These are phyloP conservation scores for Wasmannia auropunctata DNA, from an alignment of 1,140 invertebrate genomes.

Conservation along the genomic window DNA sequence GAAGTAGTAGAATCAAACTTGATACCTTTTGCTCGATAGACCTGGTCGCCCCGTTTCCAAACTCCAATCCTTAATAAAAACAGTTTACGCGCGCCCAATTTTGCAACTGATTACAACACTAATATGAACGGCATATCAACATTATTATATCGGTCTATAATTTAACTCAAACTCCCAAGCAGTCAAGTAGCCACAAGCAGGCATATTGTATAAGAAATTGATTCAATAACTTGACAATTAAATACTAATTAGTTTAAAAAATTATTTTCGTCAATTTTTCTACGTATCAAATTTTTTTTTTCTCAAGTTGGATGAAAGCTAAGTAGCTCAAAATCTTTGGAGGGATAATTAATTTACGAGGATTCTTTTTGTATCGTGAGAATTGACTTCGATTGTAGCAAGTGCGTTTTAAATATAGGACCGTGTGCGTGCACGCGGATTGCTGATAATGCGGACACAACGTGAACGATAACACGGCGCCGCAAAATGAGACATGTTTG, in stretches of 20 bases:
- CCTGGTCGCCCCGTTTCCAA: neutral
- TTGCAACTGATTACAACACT: neutral
- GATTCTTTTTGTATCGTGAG: neutral
- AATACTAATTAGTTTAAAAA: neutral
- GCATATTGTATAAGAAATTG: too few species aligned
- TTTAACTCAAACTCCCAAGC: too few species aligned
- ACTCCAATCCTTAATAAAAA: neutral
- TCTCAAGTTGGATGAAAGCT: neutral
- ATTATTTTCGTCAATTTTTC: neutral
- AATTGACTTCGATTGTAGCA: neutral
- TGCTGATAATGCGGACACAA: neutral
- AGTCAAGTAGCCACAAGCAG: too few species aligned
- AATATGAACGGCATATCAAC: neutral
- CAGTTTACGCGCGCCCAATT: neutral
- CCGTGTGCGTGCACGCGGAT: neutral
- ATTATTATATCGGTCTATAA: too few species aligned
- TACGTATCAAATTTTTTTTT: neutral
- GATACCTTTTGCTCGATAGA: neutral
- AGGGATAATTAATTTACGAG: neutral
- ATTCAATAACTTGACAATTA: neutral
- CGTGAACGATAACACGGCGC: neutral
- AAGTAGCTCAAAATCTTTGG: neutral
- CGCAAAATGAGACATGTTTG: neutral
- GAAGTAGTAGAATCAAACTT: neutral
- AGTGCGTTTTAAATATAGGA: conserved; percentile 24